These are phyloP conservation scores for Acanthosepion lycidas DNA, from an alignment of 2,888 invertebrate species.

Conservation along the genomic window DNA sequence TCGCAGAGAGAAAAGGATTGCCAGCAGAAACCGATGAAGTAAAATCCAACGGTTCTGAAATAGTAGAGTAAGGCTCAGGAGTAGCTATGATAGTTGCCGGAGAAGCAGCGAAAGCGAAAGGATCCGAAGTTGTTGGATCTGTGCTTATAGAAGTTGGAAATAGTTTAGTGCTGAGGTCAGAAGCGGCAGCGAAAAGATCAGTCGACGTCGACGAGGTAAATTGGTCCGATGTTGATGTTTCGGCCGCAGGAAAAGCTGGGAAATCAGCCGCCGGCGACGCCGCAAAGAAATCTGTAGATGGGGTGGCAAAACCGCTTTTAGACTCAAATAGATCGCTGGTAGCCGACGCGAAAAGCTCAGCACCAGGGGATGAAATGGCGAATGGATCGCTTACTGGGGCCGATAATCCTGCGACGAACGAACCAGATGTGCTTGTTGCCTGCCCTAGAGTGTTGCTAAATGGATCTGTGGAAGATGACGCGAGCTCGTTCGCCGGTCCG, in stretches of 20 bases:
- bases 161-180: neutral
- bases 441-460: neutral
- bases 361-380: neutral
- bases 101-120: neutral
- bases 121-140: neutral
- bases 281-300: neutral
- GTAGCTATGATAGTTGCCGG: neutral
- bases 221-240: neutral
- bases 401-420: neutral
- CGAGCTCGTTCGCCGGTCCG: neutral
- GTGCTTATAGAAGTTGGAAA: neutral
- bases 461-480: neutral
- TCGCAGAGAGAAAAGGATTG: neutral
- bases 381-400: neutral
- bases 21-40: neutral
- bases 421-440: neutral
- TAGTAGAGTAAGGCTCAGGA: conserved; percentile 11
- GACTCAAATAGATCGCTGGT: neutral
- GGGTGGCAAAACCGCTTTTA: neutral
- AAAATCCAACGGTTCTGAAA: conserved; percentile 36
- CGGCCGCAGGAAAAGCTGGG: neutral
- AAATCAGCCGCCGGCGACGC: neutral
- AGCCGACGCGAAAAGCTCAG: neutral
- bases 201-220: neutral
- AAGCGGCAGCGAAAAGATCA: neutral